These are phyloP conservation scores for Turnix velox DNA, from an alignment of 2,113 vertebrate genomes.

Conservation along the genomic window DNA sequence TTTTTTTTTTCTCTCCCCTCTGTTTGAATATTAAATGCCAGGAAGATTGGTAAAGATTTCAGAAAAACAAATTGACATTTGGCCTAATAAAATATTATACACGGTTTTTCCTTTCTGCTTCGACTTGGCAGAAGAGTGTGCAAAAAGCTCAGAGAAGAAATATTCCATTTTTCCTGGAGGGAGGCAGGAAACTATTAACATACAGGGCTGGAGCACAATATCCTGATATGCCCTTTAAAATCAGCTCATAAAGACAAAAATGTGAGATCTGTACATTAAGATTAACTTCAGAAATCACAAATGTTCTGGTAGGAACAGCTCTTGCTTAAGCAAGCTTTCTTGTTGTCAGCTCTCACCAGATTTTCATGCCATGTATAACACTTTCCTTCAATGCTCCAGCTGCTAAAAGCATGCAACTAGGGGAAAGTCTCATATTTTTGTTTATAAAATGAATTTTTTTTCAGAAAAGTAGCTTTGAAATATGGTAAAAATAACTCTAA, in stretches of 20 bases:
- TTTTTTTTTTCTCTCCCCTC: neutral
- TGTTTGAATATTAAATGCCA: neutral
- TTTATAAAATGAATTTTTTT: neutral
- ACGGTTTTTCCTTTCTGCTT: slow-evolving; percentile 53
- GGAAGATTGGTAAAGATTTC: slow-evolving; percentile 49
- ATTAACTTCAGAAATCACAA: neutral
- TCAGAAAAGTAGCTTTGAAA: neutral
- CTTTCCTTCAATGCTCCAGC: neutral
- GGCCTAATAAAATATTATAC: slow-evolving; percentile 39
- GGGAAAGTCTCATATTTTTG: neutral
- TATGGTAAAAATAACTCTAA: neutral
- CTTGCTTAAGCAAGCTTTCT: neutral
- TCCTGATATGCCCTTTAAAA: slow-evolving; percentile 44
- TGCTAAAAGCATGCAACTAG: neutral
- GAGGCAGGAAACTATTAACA: slow-evolving; percentile 38
- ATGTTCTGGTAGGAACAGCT: neutral
- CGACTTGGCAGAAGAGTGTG: slow-evolving; percentile 25
- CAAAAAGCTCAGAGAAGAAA: slow-evolving; percentile 51
- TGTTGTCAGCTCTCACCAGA: neutral
- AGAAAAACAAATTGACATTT: slow-evolving; percentile 53
- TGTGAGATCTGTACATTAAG: neutral
- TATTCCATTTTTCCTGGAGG: slow-evolving; percentile 46
- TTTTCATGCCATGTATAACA: neutral
- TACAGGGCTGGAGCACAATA: slow-evolving; percentile 41
- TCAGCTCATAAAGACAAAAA: neutral